Conservation (phyloP, 2,888 invertebrate genomes). For the Cephus rjabovi region DNA sequence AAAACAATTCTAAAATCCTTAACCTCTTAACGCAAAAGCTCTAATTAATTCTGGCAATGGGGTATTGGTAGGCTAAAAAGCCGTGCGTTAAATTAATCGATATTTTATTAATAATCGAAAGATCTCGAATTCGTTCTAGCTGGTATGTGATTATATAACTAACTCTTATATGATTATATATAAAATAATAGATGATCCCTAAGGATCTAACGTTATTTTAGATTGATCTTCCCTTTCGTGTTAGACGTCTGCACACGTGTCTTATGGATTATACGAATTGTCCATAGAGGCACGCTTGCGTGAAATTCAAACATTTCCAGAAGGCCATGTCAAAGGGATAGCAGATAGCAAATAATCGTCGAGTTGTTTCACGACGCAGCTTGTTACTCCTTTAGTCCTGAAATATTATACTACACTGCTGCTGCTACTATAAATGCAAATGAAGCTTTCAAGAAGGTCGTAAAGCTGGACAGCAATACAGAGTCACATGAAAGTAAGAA, state of each 20-base stretch:
- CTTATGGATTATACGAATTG: neutral
- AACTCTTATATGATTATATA: neutral
- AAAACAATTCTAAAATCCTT: neutral
- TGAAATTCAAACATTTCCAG: neutral
- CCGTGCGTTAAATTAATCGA: too few species aligned
- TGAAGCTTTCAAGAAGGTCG: slow-evolving; percentile 1
- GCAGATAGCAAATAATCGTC: neutral
- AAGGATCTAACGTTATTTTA: neutral
- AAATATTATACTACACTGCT: neutral
- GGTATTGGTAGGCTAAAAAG: too few species aligned
- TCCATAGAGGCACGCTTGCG: neutral
- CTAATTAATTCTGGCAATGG: too few species aligned
- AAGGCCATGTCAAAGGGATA: neutral
- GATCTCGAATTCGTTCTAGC: neutral
- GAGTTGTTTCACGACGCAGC: neutral
- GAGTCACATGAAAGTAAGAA: neutral
- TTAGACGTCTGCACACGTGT: neutral
- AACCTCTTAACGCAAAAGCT: too few species aligned
- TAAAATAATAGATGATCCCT: neutral
- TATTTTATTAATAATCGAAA: neutral
- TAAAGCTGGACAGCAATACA: neutral
- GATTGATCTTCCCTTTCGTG: neutral
- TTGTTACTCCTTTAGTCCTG: neutral
- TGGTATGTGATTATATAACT: neutral
- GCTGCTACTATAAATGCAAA: slow-evolving; percentile 10